phyloP scores from a whole-genome alignment of 2,113 vertebrate genomes.

The Herpetotheres cachinnans region DNA sequence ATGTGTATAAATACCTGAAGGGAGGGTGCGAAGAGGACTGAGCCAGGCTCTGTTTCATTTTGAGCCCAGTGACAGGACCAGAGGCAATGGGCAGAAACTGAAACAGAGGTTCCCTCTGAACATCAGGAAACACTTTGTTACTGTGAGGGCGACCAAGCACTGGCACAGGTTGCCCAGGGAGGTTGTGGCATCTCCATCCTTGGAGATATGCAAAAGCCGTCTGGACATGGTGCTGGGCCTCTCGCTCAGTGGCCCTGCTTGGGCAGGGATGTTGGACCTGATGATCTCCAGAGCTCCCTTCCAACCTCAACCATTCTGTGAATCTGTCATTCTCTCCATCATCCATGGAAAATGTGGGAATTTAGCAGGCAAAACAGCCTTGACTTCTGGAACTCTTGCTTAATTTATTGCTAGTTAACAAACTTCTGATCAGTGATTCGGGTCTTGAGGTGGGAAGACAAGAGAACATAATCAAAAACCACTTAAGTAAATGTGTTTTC shows the following conservation, averaged over 20 bases:
- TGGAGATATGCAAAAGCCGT: not conserved
- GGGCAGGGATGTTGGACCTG: too few relatives aligned
- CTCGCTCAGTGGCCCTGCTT: not conserved
- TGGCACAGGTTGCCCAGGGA: too few relatives aligned
- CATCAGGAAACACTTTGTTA: accelerated
- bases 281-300: too few relatives aligned
- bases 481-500: not conserved
- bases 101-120: not conserved
- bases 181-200: not conserved
- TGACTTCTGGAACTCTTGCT: not conserved
- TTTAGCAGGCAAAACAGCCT: not conserved
- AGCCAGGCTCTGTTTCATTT: not conserved
- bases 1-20: too few relatives aligned
- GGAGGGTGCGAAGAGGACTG: too few relatives aligned
- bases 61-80: not conserved
- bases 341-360: accelerated
- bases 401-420: not conserved
- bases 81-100: not conserved
- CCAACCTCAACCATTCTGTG: not conserved
- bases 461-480: not conserved
- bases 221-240: not conserved
- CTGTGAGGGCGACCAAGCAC: not conserved
- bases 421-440: not conserved
- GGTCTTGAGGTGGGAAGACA: not conserved
- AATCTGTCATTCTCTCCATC: not conserved